A percentile compares a stretch with the other conserved stretches of the same genome.
Evolutionary conservation across 1,140 invertebrate species (phyloP).

Genomic region (Bombus huntii): DNA sequence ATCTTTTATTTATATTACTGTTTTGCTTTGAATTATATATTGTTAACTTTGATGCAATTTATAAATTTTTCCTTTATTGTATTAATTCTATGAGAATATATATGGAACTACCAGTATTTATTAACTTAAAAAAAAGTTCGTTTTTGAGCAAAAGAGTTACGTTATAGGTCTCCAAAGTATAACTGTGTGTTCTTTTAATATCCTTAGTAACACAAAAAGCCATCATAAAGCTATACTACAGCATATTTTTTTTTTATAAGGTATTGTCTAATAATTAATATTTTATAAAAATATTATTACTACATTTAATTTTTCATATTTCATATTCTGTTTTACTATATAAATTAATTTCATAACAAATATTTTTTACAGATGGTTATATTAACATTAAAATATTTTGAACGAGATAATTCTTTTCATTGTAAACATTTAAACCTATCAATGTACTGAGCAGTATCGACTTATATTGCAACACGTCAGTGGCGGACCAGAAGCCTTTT

Average conservation of each 20-base stretch:
- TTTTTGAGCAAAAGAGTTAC: not conserved
- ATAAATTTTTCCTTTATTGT: not conserved
- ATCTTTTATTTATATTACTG: not conserved
- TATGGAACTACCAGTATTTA: not conserved
- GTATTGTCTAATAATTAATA: not conserved
- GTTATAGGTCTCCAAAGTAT: not conserved
- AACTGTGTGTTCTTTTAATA: constrained; percentile 8
- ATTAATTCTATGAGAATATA: not conserved
- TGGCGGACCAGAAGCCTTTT: too few species aligned
- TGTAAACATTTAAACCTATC: too few species aligned
- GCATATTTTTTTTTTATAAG: not conserved
- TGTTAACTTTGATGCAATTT: not conserved
- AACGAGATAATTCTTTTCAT: too few species aligned
- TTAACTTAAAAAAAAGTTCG: constrained; percentile 1
- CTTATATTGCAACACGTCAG: not conserved
- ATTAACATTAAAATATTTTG: too few species aligned
- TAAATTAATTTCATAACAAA: too few species aligned
- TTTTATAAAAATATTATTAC: not conserved
- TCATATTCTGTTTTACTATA: too few species aligned
- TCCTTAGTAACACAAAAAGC: not conserved
- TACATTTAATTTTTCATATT: too few species aligned
- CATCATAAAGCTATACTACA: too few species aligned
- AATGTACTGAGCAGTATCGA: too few species aligned
- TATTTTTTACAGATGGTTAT: too few species aligned
- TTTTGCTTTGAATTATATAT: not conserved